Conservation (phyloP, 2,888 invertebrate species). For the Hesperia comma region DNA sequence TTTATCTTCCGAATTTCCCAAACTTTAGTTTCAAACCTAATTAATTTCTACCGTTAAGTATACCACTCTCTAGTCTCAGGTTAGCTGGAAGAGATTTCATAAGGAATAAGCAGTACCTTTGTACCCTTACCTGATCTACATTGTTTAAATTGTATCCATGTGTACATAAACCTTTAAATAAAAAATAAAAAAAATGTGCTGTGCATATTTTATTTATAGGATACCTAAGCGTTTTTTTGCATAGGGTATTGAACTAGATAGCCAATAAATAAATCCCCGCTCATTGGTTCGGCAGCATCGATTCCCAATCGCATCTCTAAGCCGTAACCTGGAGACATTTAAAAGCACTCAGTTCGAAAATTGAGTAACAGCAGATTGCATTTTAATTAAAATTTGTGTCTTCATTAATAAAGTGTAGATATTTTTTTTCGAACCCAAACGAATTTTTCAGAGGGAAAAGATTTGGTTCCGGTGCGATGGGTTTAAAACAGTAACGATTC, state of each 20-base stretch:
- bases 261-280: not conserved
- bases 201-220: no score
- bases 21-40: no score
- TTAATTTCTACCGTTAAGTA: no score
- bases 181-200: no score
- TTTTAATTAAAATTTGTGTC: slow-evolving; percentile 7
- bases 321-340: not conserved
- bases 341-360: not conserved
- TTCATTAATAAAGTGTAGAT: not conserved
- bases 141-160: no score
- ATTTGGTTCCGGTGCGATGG: not conserved
- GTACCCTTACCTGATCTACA: no score
- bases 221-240: no score
- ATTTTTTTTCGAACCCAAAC: not conserved
- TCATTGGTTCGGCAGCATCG: not conserved
- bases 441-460: not conserved
- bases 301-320: not conserved
- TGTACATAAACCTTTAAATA: no score
- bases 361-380: not conserved
- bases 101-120: no score
- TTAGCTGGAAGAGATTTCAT: no score
- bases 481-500: not conserved
- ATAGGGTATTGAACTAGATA: not conserved
- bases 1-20: no score
- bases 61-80: no score